Evolutionary conservation across 2,888 invertebrate species (phyloP).

Genomic region (Acleris laterana): DNA sequence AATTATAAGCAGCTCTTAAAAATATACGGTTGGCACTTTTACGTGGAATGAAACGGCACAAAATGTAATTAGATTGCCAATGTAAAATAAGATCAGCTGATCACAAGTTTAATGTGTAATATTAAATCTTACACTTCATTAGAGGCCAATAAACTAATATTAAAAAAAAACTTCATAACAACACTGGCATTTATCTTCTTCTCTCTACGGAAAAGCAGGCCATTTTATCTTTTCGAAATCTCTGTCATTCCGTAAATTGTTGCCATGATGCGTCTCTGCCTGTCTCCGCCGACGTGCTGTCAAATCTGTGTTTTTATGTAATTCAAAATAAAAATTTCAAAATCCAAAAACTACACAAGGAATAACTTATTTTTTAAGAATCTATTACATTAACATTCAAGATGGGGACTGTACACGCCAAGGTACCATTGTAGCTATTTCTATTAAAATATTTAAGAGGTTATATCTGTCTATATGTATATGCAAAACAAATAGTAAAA

Average conservation of each 20-base stretch:
- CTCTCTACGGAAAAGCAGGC: background rate
- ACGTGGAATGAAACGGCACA: conserved; percentile 9
- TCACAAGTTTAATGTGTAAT: background rate
- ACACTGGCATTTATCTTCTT: background rate
- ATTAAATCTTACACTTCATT: background rate
- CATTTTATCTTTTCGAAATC: background rate
- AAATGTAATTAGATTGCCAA: conserved; percentile 3
- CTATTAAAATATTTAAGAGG: conserved; percentile 4
- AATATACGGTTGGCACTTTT: background rate
- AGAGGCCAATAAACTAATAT: too few species aligned
- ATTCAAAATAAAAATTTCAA: conserved; percentile 61
- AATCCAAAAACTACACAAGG: conserved; percentile 51
- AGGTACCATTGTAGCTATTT: conserved; percentile 54
- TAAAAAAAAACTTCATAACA: too few species aligned
- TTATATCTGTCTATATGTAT: background rate
- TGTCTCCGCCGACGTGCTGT: conserved; percentile 38
- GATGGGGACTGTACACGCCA: conserved; percentile 76
- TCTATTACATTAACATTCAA: conserved; percentile 26
- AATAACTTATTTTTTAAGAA: conserved; percentile 34
- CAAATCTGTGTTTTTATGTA: conserved; percentile 58
- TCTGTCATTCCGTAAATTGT: conserved; percentile 14
- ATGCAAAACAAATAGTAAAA: background rate
- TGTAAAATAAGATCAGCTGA: conserved; percentile 26
- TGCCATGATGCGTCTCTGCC: conserved; percentile 32
- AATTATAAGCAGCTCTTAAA: too few species aligned